Base-by-base conservation (phyloP, 2,113 vertebrate species). In the Eleginops maclovinus region DNA sequence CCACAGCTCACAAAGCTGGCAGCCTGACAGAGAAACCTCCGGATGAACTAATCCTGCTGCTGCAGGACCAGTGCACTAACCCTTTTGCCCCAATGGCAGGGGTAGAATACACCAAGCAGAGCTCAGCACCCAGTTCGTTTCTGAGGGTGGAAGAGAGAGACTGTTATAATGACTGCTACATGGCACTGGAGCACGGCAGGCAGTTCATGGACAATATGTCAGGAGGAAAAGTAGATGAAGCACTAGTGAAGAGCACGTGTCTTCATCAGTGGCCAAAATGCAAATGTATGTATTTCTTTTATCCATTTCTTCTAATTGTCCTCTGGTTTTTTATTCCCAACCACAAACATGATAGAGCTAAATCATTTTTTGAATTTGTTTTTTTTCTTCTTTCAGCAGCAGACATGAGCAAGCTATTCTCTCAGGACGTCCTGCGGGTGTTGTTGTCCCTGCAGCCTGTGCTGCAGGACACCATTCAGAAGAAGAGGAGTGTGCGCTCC, bases 121-220 rank as follows among this genome's bases (percentile, higher is more conserved):
- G 94, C 19, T 72, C 87, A 0, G 46, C 63, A 41, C 77, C 95
- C 8, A 86, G 85, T 82, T 84, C 94, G 44, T 93, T 96, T 87
- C 93, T 97, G 83, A 96, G 97, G 12, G 96, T 99, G 26, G 98
- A 98, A 85, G 98, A 99, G 88, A 93, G 96, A 81, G 98, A 99
- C 93, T 99, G 94, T 94, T 96, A 97, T 89, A 98, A 96, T 82
- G 98, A 99, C 93, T 99, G 98, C 94, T 99, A 97, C 93, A 94
- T 98, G 91, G 98, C 98, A 1, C 94, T 99, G 93, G 98, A 99
- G 90, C 98, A 99, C 26, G 98, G 98, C 66, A 93, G 98, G 73
- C 98, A 99, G 92, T 99, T 99, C 91, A 99, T 99, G 98, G 98
- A 99, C 95, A 99, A 99, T 89, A 99, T 99, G 98, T 99, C 98